Evolutionary conservation across 2,888 invertebrate species (phyloP).

Genomic region (Mythimna lalbum): DNA sequence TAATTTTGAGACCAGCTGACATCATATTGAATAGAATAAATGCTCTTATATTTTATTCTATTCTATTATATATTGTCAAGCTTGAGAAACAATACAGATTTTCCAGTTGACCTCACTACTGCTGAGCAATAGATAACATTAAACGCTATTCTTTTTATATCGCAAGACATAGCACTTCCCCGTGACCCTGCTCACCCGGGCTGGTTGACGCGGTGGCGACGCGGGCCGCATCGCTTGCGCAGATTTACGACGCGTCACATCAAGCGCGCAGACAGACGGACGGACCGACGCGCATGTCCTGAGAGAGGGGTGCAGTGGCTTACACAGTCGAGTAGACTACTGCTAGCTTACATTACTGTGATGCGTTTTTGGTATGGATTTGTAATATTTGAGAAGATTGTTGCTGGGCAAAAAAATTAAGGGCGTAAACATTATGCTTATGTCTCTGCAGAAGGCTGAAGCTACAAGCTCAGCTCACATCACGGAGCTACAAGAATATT

Average conservation of each 20-base stretch:
- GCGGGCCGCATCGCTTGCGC: slow-evolving; percentile 53
- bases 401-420: no score
- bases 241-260: slow-evolving; percentile 69
- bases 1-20: no score
- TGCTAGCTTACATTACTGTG: no score
- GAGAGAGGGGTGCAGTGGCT: background rate
- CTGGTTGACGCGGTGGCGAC: slow-evolving; percentile 23
- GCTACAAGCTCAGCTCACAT: no score
- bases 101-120: background rate
- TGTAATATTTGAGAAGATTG: no score
- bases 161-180: slow-evolving; percentile 4
- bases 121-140: background rate
- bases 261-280: slow-evolving; percentile 55
- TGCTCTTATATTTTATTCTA: no score
- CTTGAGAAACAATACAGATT: background rate
- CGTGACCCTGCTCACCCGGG: slow-evolving; percentile 2
- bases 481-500: no score
- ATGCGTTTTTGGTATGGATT: no score
- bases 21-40: no score
- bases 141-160: background rate
- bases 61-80: no score
- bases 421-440: no score
- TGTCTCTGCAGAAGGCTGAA: no score
- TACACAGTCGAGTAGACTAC: background rate
- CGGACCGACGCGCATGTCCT: slow-evolving; percentile 2